Percentiles rank a stretch among this genome's conserved stretches.
phyloP scores from a whole-genome alignment of 1,140 invertebrate species.

The Gonioctena quinquepunctata region DNA sequence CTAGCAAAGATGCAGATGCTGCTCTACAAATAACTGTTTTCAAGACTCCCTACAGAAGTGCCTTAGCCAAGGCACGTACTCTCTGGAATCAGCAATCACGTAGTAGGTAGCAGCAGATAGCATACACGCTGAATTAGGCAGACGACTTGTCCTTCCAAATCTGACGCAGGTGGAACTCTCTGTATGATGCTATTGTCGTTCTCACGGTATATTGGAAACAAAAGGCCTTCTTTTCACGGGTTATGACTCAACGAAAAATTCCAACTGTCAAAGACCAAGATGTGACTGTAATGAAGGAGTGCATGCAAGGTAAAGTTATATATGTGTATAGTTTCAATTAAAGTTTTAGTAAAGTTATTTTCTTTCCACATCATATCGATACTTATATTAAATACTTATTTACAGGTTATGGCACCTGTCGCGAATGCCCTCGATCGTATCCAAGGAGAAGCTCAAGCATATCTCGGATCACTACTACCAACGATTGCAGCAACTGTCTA shows the following conservation, averaged over 20 bases:
- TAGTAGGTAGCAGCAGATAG: not conserved
- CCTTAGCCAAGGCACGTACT: not conserved
- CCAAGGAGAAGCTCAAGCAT: not conserved
- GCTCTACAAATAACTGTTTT: not conserved
- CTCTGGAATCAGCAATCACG: not conserved
- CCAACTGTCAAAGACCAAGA: not conserved
- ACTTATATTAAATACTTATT: not conserved
- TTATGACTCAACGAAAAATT: not conserved
- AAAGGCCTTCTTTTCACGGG: not conserved
- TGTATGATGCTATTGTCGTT: not conserved
- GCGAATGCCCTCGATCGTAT: not conserved
- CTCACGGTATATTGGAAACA: not conserved
- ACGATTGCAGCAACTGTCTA: not conserved
- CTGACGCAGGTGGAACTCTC: not conserved
- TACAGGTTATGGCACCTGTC: not conserved
- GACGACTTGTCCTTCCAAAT: not conserved
- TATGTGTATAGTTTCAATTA: not conserved
- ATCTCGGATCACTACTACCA: not conserved
- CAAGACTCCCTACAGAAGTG: not conserved
- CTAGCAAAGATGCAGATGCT: not conserved
- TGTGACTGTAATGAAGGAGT: not conserved
- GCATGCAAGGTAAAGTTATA: not conserved
- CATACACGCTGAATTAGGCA: not conserved
- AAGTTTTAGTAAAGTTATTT: not conserved
- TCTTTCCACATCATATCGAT: not conserved